These are phyloP conservation scores for Vanessa cardui DNA, from an alignment of 2,888 invertebrate species.

Conservation along the genomic window DNA sequence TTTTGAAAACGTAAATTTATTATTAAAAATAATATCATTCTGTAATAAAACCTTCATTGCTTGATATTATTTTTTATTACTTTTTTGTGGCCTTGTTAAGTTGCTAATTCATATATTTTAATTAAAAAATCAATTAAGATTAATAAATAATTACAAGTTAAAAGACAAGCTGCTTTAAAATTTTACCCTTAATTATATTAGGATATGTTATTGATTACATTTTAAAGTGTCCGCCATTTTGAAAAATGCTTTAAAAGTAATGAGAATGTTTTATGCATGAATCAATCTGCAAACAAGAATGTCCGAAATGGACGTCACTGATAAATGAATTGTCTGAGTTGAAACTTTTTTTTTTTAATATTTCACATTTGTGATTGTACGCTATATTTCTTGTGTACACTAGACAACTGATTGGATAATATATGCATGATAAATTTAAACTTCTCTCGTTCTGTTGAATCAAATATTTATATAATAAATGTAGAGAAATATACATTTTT, in stretches of 20 bases:
- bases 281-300: slow-evolving; percentile 40
- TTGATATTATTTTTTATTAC: too few relatives aligned
- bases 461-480: slow-evolving; percentile 8
- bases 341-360: slow-evolving; percentile 26
- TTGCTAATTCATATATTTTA: too few relatives aligned
- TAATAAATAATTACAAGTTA: too few relatives aligned
- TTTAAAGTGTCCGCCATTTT: slow-evolving; percentile 7
- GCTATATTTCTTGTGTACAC: slow-evolving; percentile 34
- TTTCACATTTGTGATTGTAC: slow-evolving; percentile 28
- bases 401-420: slow-evolving; percentile 34
- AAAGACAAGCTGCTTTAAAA: too few relatives aligned
- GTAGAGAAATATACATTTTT: not conserved
- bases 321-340: slow-evolving; percentile 37
- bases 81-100: too few relatives aligned
- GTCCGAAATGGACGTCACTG: slow-evolving; percentile 36
- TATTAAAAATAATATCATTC: not conserved
- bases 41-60: too few relatives aligned
- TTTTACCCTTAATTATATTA: too few relatives aligned
- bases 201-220: not conserved
- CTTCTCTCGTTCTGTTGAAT: slow-evolving; percentile 5
- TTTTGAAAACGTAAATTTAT: not conserved
- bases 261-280: slow-evolving; percentile 40
- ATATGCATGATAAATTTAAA: slow-evolving; percentile 26
- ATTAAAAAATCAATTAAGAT: too few relatives aligned
- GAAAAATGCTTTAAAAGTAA: slow-evolving; percentile 29